Percentiles rank a stretch among this genome's conserved stretches.
Evolutionary conservation across 2,797 vertebrate genomes (phyloP).

Genomic region (Botia kubotai): DNA sequence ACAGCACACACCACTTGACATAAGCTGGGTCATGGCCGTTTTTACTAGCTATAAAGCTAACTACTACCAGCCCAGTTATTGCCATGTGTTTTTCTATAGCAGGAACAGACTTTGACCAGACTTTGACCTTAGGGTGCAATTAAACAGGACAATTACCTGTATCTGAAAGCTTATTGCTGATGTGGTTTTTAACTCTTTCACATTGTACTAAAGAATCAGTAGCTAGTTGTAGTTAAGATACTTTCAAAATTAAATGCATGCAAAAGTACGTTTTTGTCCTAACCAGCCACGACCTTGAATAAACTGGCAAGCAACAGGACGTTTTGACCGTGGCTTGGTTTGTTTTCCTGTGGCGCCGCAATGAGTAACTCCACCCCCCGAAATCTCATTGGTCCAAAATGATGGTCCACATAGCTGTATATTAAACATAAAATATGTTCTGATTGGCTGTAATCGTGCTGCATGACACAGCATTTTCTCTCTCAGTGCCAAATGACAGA

Average conservation of each 20-base stretch:
- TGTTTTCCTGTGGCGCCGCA: too few relatives aligned
- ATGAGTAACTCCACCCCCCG: too few relatives aligned
- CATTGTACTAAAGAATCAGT: background rate
- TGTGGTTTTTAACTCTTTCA: conserved; percentile 44
- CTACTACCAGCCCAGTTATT: conserved; percentile 23
- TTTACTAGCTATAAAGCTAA: conserved; percentile 7
- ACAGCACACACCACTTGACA: conserved; percentile 36
- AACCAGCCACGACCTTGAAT: too few relatives aligned
- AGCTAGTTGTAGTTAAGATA: background rate
- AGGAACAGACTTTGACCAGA: conserved; percentile 28
- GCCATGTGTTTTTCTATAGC: conserved; percentile 3
- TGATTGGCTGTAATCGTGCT: too few relatives aligned
- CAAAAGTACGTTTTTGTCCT: too few relatives aligned
- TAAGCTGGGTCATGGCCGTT: conserved; percentile 20
- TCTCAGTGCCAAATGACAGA: background rate
- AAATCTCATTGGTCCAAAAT: too few relatives aligned
- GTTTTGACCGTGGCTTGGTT: too few relatives aligned
- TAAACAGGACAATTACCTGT: conserved; percentile 9
- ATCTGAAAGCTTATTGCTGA: conserved; percentile 1
- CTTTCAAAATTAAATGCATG: background rate
- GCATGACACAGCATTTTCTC: too few relatives aligned
- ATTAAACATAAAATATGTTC: too few relatives aligned
- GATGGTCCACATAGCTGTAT: too few relatives aligned
- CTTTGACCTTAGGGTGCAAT: conserved; percentile 28
- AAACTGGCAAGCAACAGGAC: too few relatives aligned